Conservation (phyloP, 2,797 vertebrate genomes). For the Epinephelus malabaricus region DNA sequence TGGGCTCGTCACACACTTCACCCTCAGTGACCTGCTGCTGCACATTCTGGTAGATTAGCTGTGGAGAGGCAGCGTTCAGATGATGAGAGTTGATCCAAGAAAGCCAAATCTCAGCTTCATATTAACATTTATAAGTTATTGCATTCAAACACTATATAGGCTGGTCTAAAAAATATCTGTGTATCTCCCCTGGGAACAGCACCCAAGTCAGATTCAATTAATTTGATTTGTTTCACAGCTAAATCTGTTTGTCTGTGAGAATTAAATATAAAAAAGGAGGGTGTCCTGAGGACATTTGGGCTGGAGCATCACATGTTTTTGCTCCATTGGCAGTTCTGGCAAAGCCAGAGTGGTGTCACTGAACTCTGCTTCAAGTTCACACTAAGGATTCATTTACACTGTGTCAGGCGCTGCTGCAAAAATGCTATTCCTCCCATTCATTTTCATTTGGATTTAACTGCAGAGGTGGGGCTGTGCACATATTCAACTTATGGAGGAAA, state of each 20-base stretch:
- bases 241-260: not conserved
- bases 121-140: not conserved
- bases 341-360: not conserved
- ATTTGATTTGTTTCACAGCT: slow-evolving; percentile 24
- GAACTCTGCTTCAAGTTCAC: not conserved
- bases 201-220: slow-evolving; percentile 4
- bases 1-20: slow-evolving; percentile 82
- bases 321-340: not conserved
- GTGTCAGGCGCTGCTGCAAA: no score
- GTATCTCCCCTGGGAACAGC: not conserved
- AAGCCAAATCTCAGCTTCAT: not conserved
- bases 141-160: not conserved
- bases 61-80: slow-evolving; percentile 43
- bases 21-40: slow-evolving; percentile 80
- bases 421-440: no score
- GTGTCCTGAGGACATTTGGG: slow-evolving; percentile 19
- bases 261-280: slow-evolving; percentile 1
- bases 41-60: slow-evolving; percentile 86
- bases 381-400: no score
- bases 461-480: no score
- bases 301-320: slow-evolving; percentile 6
- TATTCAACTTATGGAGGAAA: no score
- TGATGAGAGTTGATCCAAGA: slow-evolving; percentile 17
- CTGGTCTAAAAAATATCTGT: not conserved
- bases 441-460: no score